Percentiles rank a stretch among this genome's conserved stretches.
phyloP scores from a whole-genome alignment of 1,140 invertebrate species.

The Hermetia illucens region DNA sequence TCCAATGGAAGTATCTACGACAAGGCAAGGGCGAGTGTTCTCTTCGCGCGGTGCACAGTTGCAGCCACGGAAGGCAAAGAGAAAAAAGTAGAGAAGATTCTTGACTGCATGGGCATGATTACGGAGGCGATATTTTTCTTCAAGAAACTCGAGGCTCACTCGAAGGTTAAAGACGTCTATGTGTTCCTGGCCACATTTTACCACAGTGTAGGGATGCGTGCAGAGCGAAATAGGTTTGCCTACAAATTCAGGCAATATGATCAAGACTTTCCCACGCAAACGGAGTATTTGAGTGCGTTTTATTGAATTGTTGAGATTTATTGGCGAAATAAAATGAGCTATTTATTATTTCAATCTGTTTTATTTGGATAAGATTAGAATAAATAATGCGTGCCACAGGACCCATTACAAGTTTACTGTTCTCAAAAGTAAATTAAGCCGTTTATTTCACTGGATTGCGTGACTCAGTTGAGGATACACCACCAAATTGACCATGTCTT shows the following conservation, averaged over 20 bases:
- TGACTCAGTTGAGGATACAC: too few species aligned
- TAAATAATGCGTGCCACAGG: background rate
- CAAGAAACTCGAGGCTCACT: slow-evolving; percentile 54
- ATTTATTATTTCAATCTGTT: background rate
- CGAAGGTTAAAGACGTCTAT: slow-evolving; percentile 50
- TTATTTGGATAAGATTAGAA: background rate
- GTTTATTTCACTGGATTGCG: background rate
- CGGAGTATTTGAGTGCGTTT: slow-evolving; percentile 22
- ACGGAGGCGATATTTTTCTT: slow-evolving; percentile 52
- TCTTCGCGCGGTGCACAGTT: slow-evolving; percentile 49
- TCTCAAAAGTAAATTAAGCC: too few species aligned
- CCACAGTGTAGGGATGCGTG: slow-evolving; percentile 46
- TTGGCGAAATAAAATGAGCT: background rate
- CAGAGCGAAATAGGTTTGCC: slow-evolving; percentile 55
- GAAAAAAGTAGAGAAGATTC: slow-evolving; percentile 36
- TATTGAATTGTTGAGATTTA: slow-evolving; percentile 5
- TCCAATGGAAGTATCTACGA: slow-evolving; percentile 71
- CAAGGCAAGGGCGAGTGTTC: slow-evolving; percentile 41
- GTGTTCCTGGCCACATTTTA: slow-evolving; percentile 47
- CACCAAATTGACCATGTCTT: too few species aligned
- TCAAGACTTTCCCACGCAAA: slow-evolving; percentile 39
- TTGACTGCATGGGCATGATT: slow-evolving; percentile 48
- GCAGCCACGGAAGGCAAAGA: slow-evolving; percentile 36
- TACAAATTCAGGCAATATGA: slow-evolving; percentile 54
- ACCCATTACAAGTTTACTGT: too few species aligned